Percentiles rank a stretch among this genome's conserved stretches.
Conservation (phyloP, 1,140 invertebrate species). For the Hirudo medicinalis region DNA sequence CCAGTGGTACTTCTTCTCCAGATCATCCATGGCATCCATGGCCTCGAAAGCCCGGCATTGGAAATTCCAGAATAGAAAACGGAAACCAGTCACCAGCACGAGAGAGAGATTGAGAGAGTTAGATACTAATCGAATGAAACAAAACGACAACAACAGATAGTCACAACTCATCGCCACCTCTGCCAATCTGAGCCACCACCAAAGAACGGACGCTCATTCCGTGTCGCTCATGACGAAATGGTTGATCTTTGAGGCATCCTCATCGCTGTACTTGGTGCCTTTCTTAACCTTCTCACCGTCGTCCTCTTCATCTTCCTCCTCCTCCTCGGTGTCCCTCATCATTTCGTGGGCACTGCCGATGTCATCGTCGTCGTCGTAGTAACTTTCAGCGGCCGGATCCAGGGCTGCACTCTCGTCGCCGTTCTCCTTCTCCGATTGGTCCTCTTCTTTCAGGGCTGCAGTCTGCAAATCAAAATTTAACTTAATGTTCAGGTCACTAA, state of each 20-base stretch:
- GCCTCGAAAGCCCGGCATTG: no score
- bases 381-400: neutral
- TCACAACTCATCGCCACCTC: no score
- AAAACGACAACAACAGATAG: no score
- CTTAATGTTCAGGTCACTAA: no score
- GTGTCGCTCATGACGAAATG: conserved; percentile 8
- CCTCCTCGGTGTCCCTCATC: conserved; percentile 2
- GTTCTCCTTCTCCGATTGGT: neutral
- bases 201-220: neutral
- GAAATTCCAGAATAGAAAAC: no score
- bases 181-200: no score
- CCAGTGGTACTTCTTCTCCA: no score
- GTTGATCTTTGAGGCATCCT: conserved; percentile 5
- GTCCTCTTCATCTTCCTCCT: neutral
- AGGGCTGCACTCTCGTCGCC: neutral
- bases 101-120: no score
- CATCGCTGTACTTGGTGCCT: neutral
- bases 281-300: neutral
- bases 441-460: conserved; percentile 4
- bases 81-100: no score
- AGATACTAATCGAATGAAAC: no score
- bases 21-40: no score
- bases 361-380: conserved; percentile 1
- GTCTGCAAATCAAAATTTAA: neutral
- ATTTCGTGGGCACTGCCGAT: conserved; percentile 5